phyloP scores from a whole-genome alignment of 1,140 invertebrate genomes.

The Marisa cornuarietis region DNA sequence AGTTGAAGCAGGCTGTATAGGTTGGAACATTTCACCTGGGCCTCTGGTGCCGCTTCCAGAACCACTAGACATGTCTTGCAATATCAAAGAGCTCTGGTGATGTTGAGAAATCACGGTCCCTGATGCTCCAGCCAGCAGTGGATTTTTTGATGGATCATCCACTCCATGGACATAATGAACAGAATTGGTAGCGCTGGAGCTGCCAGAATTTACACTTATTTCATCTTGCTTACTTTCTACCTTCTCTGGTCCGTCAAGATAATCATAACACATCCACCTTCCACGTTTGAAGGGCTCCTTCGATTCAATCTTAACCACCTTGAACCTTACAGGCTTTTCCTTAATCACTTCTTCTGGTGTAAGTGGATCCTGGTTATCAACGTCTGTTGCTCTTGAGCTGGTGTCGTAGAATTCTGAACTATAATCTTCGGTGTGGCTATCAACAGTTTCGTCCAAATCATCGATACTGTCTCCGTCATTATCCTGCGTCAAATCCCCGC shows the following conservation, averaged over 20 bases:
- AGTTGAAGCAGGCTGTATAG: slow-evolving; percentile 38
- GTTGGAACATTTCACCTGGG: slow-evolving; percentile 31
- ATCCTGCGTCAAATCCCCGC: slow-evolving; percentile 80
- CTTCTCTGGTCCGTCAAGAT: slow-evolving; percentile 78
- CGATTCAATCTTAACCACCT: slow-evolving; percentile 95
- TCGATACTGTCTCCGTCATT: slow-evolving; percentile 92
- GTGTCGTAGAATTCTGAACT: slow-evolving; percentile 70
- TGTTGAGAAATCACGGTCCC: slow-evolving; percentile 13
- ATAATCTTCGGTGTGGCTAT: slow-evolving; percentile 82
- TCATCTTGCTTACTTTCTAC: slow-evolving; percentile 41
- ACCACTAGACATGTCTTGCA: neutral
- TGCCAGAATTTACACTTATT: slow-evolving; percentile 45
- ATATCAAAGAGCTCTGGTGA: neutral
- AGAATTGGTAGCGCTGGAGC: slow-evolving; percentile 55
- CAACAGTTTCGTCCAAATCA: slow-evolving; percentile 82
- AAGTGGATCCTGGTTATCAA: slow-evolving; percentile 29
- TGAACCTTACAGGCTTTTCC: slow-evolving; percentile 72
- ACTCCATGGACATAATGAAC: slow-evolving; percentile 56
- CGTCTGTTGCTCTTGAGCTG: slow-evolving; percentile 57
- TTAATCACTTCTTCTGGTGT: slow-evolving; percentile 43
- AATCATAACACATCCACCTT: slow-evolving; percentile 95
- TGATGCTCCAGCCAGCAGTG: slow-evolving; percentile 38
- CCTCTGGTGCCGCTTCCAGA: neutral
- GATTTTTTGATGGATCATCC: slow-evolving; percentile 59
- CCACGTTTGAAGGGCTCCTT: slow-evolving; percentile 90